These are phyloP conservation scores for Brachionus angularis DNA, from an alignment of 1,140 invertebrate genomes.

Conservation along the genomic window DNA sequence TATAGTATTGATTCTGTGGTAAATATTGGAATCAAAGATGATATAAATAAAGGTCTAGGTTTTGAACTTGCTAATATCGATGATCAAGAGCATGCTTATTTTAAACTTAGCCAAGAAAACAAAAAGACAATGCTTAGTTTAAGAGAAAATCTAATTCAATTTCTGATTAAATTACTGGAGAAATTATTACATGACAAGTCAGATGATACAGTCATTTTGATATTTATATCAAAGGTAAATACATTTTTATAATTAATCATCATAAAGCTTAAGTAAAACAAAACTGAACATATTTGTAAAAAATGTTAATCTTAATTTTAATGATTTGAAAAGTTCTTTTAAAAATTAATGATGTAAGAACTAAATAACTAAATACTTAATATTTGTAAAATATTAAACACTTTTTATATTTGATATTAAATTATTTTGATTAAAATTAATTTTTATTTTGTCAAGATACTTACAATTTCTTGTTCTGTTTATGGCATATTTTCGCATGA, in stretches of 20 bases:
- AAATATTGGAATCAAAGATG: neutral
- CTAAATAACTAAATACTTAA: too few species aligned
- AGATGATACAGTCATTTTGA: constrained; percentile 24
- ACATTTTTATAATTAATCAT: neutral
- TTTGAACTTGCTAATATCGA: constrained; percentile 20
- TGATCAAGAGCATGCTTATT: constrained; percentile 10
- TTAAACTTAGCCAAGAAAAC: neutral
- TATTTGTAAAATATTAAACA: too few species aligned
- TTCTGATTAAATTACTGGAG: constrained; percentile 1
- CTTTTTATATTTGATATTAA: too few species aligned
- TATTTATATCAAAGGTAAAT: constrained; percentile 35
- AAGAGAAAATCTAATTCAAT: constrained; percentile 11
- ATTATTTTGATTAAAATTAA: neutral
- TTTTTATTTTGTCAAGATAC: neutral
- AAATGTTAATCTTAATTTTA: too few species aligned
- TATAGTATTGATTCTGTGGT: constrained; percentile 21
- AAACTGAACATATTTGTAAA: too few species aligned
- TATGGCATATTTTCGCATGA: constrained; percentile 19
- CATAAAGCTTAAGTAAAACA: too few species aligned
- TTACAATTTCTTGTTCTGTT: constrained; percentile 2
- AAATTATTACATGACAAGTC: constrained; percentile 10
- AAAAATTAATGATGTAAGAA: too few species aligned
- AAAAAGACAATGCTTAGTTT: neutral
- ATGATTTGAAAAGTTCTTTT: too few species aligned
- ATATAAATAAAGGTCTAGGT: constrained; percentile 26